Percentiles rank a stretch among this genome's conserved stretches.
These are phyloP conservation scores for Lepidurus apus DNA, from an alignment of 1,140 invertebrate genomes.

Conservation along the genomic window DNA sequence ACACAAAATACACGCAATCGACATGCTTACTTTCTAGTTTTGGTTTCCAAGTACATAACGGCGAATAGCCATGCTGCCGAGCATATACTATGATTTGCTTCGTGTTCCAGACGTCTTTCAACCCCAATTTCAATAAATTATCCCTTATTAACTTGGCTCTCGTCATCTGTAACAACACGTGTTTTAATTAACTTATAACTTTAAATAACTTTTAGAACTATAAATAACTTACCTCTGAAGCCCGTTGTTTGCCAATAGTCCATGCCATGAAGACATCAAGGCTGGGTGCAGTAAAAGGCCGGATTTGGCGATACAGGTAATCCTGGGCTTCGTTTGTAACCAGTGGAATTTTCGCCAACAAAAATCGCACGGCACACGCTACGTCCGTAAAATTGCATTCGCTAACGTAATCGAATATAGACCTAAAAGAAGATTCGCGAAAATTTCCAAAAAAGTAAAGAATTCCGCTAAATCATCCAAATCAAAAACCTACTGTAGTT, in stretches of 20 bases:
- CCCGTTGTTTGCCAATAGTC: constrained; percentile 50
- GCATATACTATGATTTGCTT: constrained; percentile 52
- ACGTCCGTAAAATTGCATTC: constrained; percentile 35
- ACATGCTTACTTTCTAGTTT: neutral
- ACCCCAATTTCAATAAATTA: constrained; percentile 40
- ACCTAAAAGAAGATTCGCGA: neutral
- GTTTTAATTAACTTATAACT: too few species aligned
- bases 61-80: constrained; percentile 48
- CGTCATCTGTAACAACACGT: constrained; percentile 44
- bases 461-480: neutral
- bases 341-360: constrained; percentile 44
- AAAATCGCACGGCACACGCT: constrained; percentile 42
- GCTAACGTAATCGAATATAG: constrained; percentile 34
- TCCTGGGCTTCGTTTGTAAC: constrained; percentile 43
- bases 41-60: constrained; percentile 35
- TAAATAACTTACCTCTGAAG: constrained; percentile 46
- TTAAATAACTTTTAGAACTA: constrained; percentile 27
- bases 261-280: constrained; percentile 48
- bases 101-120: constrained; percentile 46
- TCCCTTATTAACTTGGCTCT: constrained; percentile 43
- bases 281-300: constrained; percentile 49
- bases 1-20: neutral
- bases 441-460: neutral
- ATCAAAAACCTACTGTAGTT: constrained; percentile 1
- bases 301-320: constrained; percentile 44